A percentile compares a stretch with the other conserved stretches of the same genome.
Conservation (phyloP, 1,140 invertebrate species). For the Bombus balteatus region DNA sequence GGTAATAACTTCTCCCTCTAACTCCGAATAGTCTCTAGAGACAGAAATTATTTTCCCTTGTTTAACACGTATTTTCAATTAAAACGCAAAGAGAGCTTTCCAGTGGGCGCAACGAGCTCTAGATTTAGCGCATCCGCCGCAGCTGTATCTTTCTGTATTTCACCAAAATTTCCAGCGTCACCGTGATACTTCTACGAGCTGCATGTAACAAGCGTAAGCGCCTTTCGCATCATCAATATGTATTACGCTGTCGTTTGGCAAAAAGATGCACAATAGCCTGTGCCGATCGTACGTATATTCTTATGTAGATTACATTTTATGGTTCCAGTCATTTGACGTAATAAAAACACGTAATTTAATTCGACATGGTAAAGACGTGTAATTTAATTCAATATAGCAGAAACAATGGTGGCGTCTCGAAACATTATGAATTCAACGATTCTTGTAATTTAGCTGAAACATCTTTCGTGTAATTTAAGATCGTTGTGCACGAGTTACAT, state of each 20-base stretch:
- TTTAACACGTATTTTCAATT: background rate
- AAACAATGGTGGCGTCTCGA: background rate
- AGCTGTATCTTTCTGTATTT: background rate
- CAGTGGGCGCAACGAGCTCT: too few species aligned
- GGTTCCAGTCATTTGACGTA: background rate
- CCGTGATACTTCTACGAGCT: background rate
- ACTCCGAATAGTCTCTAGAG: too few species aligned
- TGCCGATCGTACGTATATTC: background rate
- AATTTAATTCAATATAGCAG: background rate
- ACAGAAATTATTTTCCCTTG: background rate
- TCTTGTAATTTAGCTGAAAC: background rate
- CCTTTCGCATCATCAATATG: constrained; percentile 15
- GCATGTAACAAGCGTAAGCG: constrained; percentile 7
- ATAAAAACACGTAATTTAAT: background rate
- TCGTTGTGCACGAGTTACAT: background rate
- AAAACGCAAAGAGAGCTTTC: too few species aligned
- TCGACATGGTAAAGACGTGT: background rate
- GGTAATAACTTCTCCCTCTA: background rate
- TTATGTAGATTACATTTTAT: background rate
- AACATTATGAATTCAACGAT: background rate
- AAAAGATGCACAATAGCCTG: background rate
- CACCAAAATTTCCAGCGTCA: background rate
- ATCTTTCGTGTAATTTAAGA: background rate
- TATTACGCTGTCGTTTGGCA: background rate
- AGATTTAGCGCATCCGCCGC: background rate